A percentile compares a stretch with the other conserved stretches of the same genome.
Evolutionary conservation across 2,797 vertebrate species (phyloP).

Genomic region (Lagocephalus sceleratus): DNA sequence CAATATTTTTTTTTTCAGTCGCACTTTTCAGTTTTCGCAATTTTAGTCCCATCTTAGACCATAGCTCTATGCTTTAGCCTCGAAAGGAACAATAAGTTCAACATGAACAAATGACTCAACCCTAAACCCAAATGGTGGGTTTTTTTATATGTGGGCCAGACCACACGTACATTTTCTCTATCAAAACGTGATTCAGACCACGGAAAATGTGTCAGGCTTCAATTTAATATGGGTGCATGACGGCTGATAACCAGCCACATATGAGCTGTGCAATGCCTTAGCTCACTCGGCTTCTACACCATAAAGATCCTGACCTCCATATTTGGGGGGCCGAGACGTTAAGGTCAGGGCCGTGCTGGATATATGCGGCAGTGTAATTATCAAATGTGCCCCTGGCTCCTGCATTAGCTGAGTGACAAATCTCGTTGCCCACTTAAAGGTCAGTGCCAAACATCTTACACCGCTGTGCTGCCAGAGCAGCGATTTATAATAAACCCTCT

Average conservation of each 20-base stretch:
- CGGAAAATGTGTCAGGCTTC: too few species aligned
- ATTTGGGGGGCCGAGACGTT: slow-evolving; percentile 34
- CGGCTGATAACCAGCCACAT: background rate
- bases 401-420: slow-evolving; percentile 35
- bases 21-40: too few species aligned
- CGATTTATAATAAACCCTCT: slow-evolving; percentile 56
- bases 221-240: too few species aligned
- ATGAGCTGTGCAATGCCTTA: background rate
- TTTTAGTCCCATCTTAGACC: too few species aligned
- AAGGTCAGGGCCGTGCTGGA: slow-evolving; percentile 15
- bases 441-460: slow-evolving; percentile 51
- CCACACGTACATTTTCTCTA: too few species aligned
- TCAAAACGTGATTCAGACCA: too few species aligned
- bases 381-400: slow-evolving; percentile 39
- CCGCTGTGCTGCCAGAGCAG: slow-evolving; percentile 39
- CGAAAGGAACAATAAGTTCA: too few species aligned
- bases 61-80: too few species aligned
- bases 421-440: slow-evolving; percentile 63
- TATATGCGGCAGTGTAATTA: slow-evolving; percentile 3
- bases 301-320: slow-evolving; percentile 35
- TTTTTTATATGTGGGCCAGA: too few species aligned
- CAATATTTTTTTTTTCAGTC: too few species aligned
- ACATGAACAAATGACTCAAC: too few species aligned
- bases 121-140: too few species aligned
- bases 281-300: slow-evolving; percentile 20